Percentiles rank a stretch among this genome's conserved stretches.
phyloP scores from a whole-genome alignment of 2,888 invertebrate species.

The Dioctria rufipes region DNA sequence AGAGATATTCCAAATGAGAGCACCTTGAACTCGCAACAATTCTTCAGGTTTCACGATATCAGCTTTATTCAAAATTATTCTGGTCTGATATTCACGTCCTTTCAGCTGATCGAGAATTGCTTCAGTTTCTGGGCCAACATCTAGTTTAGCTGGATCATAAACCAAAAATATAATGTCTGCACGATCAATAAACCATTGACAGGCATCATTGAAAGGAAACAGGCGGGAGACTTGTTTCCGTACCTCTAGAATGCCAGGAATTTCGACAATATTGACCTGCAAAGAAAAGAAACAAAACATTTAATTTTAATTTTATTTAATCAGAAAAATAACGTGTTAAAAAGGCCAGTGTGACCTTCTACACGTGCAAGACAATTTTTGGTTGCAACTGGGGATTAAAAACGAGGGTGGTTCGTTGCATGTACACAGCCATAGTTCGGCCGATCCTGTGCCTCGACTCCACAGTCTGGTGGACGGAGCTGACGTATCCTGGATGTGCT shows the following conservation, averaged over 20 bases:
- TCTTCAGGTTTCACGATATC: slow-evolving; percentile 94
- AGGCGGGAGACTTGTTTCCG: slow-evolving; percentile 93
- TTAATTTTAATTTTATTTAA: background rate
- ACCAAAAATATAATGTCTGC: slow-evolving; percentile 96
- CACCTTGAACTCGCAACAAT: slow-evolving; percentile 93
- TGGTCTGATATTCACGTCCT: slow-evolving; percentile 93
- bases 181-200: slow-evolving; percentile 97
- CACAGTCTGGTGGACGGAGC: too few relatives aligned
- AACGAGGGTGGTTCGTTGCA: too few relatives aligned
- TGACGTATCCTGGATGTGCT: too few relatives aligned
- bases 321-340: background rate
- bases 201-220: slow-evolving; percentile 96
- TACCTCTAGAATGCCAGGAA: slow-evolving; percentile 95
- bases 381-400: too few relatives aligned
- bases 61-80: slow-evolving; percentile 95
- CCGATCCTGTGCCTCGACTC: too few relatives aligned
- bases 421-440: too few relatives aligned
- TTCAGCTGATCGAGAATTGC: slow-evolving; percentile 95
- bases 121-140: slow-evolving; percentile 95
- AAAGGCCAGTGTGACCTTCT: too few relatives aligned
- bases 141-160: slow-evolving; percentile 95
- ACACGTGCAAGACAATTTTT: too few relatives aligned
- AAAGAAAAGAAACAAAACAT: slow-evolving; percentile 14
- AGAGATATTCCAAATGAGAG: slow-evolving; percentile 97
- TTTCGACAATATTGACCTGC: slow-evolving; percentile 95